Evolutionary conservation across 2,888 invertebrate genomes (phyloP).

Genomic region (Nebria salina): DNA sequence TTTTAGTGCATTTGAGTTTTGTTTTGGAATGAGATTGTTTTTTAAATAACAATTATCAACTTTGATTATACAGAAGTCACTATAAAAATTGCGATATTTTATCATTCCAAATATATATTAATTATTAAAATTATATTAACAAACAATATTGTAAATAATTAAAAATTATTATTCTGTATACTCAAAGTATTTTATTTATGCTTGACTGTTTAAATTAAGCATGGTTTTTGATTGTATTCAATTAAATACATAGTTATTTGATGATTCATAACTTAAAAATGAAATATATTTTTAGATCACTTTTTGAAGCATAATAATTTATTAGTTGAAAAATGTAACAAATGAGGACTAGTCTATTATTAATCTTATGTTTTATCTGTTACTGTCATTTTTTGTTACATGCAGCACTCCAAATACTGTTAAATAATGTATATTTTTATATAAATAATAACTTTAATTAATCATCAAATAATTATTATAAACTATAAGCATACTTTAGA

Average conservation of each 20-base stretch:
- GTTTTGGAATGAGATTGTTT: neutral
- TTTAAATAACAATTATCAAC: neutral
- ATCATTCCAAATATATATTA: too few relatives aligned
- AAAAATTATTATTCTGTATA: conserved; percentile 5
- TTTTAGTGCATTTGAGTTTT: neutral
- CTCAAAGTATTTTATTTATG: conserved; percentile 17
- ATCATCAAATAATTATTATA: neutral
- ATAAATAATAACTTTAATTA: neutral
- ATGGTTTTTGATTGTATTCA: conserved; percentile 4
- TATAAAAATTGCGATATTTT: too few relatives aligned
- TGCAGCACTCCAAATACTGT: neutral
- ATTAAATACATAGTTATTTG: conserved; percentile 47
- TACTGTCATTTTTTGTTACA: conserved; percentile 25
- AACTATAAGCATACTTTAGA: neutral
- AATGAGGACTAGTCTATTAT: too few relatives aligned
- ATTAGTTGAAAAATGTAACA: conserved; percentile 47
- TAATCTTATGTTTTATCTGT: too few relatives aligned
- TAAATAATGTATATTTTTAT: neutral
- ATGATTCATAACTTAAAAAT: conserved; percentile 49
- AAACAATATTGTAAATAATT: too few relatives aligned
- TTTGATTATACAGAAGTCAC: neutral
- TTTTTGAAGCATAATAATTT: conserved; percentile 22
- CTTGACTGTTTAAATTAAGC: conserved; percentile 21
- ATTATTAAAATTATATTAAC: too few relatives aligned
- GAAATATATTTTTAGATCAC: neutral